Evolutionary conservation across 2,888 invertebrate genomes (phyloP).

Genomic region (Poecilus cupreus): DNA sequence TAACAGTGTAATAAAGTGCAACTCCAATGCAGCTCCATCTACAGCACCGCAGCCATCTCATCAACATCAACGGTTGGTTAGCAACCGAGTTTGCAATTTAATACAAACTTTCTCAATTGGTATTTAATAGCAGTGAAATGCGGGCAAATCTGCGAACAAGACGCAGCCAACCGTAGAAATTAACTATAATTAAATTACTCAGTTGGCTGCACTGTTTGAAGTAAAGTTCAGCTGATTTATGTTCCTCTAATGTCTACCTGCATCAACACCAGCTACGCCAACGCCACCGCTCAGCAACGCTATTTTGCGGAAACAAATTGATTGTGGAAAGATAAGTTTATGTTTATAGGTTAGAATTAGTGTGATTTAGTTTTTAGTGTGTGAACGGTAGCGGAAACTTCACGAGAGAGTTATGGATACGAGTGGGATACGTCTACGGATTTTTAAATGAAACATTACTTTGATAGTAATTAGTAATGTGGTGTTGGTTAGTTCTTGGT

Average conservation of each 20-base stretch:
- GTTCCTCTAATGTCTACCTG: slow-evolving; percentile 51
- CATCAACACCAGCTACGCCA: slow-evolving; percentile 37
- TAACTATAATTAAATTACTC: slow-evolving; percentile 56
- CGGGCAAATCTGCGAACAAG: slow-evolving; percentile 43
- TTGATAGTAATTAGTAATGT: background rate
- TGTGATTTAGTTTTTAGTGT: slow-evolving; percentile 1
- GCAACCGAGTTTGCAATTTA: slow-evolving; percentile 40
- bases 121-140: slow-evolving; percentile 57
- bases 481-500: no score
- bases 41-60: slow-evolving; percentile 19
- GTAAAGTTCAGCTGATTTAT: slow-evolving; percentile 52
- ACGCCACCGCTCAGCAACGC: background rate
- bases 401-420: background rate
- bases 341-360: background rate
- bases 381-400: slow-evolving; percentile 2
- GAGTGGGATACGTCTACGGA: background rate
- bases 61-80: slow-evolving; percentile 42
- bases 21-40: background rate
- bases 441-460: background rate
- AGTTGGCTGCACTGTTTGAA: slow-evolving; percentile 51
- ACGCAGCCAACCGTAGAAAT: slow-evolving; percentile 51
- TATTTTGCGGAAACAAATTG: slow-evolving; percentile 19
- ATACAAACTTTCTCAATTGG: slow-evolving; percentile 58
- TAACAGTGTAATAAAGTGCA: background rate
- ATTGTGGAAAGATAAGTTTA: slow-evolving; percentile 33